These are phyloP conservation scores for Hypsibius dujardini DNA, from an alignment of 1,140 invertebrate genomes.

Conservation along the genomic window DNA sequence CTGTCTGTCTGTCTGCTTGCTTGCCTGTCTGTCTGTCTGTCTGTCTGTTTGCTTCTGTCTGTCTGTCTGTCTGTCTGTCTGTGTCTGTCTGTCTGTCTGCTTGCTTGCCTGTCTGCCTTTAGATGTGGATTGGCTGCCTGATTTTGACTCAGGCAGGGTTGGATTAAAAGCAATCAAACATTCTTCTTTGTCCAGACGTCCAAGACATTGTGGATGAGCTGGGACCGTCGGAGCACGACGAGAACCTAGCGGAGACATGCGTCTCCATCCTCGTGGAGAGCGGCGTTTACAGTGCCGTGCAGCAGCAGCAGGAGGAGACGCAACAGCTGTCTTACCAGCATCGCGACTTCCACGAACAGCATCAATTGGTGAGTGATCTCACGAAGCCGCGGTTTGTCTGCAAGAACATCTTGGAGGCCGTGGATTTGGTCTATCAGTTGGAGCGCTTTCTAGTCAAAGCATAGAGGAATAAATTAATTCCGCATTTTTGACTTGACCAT, in stretches of 20 bases:
- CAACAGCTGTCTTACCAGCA: conserved; percentile 34
- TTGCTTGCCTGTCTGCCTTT: no score
- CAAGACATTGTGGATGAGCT: conserved; percentile 9
- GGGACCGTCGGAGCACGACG: conserved; percentile 19
- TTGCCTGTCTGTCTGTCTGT: no score
- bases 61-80: no score
- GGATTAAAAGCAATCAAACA: no score
- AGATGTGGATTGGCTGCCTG: no score
- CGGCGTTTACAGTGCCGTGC: conserved; percentile 30
- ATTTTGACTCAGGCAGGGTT: no score
- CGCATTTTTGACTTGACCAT: no score
- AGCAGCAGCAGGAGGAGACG: conserved; percentile 24
- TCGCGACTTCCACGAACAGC: conserved; percentile 30
- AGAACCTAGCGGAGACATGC: conserved; percentile 26
- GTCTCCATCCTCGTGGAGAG: conserved; percentile 34
- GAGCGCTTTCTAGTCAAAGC: not conserved
- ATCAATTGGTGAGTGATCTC: not conserved
- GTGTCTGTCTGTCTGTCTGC: no score
- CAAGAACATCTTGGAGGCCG: conserved; percentile 8
- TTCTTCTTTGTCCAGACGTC: no score
- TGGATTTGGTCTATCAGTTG: not conserved
- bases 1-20: no score
- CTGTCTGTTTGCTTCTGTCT: no score
- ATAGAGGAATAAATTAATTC: no score
- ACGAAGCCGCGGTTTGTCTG: not conserved